These are phyloP conservation scores for Orientallactaga sibirica DNA, from an alignment of 2,797 vertebrate genomes.

Conservation along the genomic window DNA sequence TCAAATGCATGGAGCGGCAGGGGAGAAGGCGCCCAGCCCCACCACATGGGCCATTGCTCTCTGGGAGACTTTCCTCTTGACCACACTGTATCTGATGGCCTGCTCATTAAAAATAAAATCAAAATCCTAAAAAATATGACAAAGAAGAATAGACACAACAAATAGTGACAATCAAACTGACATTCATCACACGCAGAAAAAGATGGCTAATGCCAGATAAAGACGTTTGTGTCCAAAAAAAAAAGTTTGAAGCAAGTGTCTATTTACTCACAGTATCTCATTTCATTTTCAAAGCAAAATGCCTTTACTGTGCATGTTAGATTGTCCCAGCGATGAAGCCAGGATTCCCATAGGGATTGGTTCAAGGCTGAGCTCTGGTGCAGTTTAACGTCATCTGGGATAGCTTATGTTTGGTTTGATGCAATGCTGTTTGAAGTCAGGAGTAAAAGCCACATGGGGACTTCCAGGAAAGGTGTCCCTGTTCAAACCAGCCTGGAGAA, in stretches of 20 bases:
- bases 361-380: not conserved
- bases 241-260: not conserved
- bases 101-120: not conserved
- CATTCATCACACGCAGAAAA: not conserved
- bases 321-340: not conserved
- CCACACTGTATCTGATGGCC: not conserved
- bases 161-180: not conserved
- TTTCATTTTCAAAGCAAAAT: constrained; percentile 27
- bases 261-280: not conserved
- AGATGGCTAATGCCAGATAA: not conserved
- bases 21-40: not conserved
- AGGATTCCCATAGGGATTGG: not conserved
- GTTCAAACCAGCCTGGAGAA: not conserved
- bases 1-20: not conserved
- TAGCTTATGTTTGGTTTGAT: constrained; percentile 40
- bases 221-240: not conserved
- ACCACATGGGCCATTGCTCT: rapidly evolving
- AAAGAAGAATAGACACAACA: not conserved
- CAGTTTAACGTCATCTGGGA: not conserved
- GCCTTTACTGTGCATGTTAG: too few relatives aligned
- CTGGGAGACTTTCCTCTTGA: not conserved
- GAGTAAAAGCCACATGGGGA: not conserved
- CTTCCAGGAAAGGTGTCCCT: not conserved
- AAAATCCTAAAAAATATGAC: constrained; percentile 2
- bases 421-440: constrained; percentile 45